Evolutionary conservation across 2,888 invertebrate genomes (phyloP).

Genomic region (Coenonympha arcania): DNA sequence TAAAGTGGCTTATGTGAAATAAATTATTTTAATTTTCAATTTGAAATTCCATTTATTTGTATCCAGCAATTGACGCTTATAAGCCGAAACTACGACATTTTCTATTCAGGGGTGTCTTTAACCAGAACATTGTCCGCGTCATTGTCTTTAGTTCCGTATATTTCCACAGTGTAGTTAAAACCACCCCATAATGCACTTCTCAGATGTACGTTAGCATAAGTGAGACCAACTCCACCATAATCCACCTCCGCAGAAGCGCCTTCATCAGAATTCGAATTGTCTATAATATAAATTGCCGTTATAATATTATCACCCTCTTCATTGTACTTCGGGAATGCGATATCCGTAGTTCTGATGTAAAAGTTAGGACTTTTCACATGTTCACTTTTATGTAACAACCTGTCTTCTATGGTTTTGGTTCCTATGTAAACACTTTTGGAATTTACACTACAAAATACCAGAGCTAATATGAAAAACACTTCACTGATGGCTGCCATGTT

Average conservation of each 20-base stretch:
- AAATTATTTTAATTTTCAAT: too few species aligned
- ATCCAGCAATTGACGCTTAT: too few species aligned
- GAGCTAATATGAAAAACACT: conserved; percentile 13
- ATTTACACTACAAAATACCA: conserved; percentile 17
- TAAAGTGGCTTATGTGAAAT: too few species aligned
- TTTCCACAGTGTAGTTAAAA: conserved; percentile 40
- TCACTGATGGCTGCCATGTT: conserved; percentile 18
- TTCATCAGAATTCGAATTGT: conserved; percentile 26
- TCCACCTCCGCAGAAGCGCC: conserved; percentile 37
- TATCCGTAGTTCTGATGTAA: conserved; percentile 32
- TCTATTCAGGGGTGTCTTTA: too few species aligned
- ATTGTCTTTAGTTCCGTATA: conserved; percentile 34
- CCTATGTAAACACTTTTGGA: conserved; percentile 32
- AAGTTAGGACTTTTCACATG: conserved; percentile 34
- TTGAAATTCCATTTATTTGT: too few species aligned
- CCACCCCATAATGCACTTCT: conserved; percentile 39
- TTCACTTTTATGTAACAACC: conserved; percentile 32
- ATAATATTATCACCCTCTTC: conserved; percentile 35
- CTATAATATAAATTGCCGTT: conserved; percentile 33
- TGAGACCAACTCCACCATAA: conserved; percentile 39
- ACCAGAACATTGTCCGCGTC: background rate
- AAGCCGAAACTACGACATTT: too few species aligned
- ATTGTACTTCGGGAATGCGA: conserved; percentile 38
- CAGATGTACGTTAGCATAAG: conserved; percentile 38
- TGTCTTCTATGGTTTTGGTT: conserved; percentile 26